Base-by-base conservation (phyloP, 2,797 vertebrate genomes). In the Anguilla obscura region DNA sequence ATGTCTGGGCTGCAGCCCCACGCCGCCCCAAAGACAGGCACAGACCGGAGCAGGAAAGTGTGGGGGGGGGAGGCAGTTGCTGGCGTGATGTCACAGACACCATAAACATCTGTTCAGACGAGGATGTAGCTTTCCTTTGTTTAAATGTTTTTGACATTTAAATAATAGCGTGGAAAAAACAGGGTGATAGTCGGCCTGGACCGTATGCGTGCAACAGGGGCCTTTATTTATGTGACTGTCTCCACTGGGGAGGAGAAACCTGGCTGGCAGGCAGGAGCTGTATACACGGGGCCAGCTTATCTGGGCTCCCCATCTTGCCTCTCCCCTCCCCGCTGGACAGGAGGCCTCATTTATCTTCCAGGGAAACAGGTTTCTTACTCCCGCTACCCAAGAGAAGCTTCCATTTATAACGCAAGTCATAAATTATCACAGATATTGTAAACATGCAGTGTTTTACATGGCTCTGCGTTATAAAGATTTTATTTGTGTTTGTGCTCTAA, bases 101-200 rank as follows among this genome's bases (percentile, higher is more conserved):
- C 95, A 92, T 96, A 97, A 97, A 97, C 96, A 96, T 95, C 94
- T 93, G 91, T 93, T 93, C 91, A 92, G 93, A 93, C 87, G 90
- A 92, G 90, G 92, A 92, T 96, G 95, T 94, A 94, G 95, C 90
- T 95, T 95, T 96, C 95, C 95, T 95, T 96, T 95, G 95, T 94
- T 96, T 95, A 96, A 96, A 96, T 93, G 93, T 91, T 95, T 95
- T 94, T 96, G 95, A 97, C 95, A 92, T 96, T 90, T 91, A 89
- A 94, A 96, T 95, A 95, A 96, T 95, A 94, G 94, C 93, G 93
- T 84, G 85, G 84, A 84, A 84, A 82, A 89, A 84, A 58, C 86
- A 9, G 14, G 24, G 24, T 76, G 85, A 83, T 86, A 36, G 58
- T 82, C 79, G 36, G 33, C 66, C 48, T 16, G 58, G 18, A 54